A percentile compares a stretch with the other conserved stretches of the same genome.
phyloP scores from a whole-genome alignment of 2,888 invertebrate genomes.

The Caenorhabditis uteleia region DNA sequence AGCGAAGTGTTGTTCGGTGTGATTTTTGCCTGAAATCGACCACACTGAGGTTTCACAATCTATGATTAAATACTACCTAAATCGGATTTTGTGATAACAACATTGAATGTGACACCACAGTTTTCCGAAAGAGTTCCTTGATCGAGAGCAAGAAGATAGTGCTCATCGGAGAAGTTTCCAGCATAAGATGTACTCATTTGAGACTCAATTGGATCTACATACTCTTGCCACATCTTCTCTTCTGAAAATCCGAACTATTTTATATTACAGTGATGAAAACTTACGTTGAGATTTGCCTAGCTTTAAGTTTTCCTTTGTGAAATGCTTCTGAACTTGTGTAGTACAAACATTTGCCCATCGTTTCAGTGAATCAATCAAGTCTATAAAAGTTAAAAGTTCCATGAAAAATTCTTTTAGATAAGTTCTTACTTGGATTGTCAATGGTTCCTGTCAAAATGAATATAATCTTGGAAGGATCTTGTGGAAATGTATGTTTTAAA shows the following conservation, averaged over 20 bases:
- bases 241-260: constrained; percentile 44
- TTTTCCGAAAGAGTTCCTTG: constrained; percentile 62
- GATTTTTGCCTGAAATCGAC: constrained; percentile 30
- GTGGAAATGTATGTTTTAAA: constrained; percentile 55
- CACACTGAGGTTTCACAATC: no score
- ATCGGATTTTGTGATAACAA: constrained; percentile 67
- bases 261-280: neutral
- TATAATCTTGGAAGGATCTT: constrained; percentile 52
- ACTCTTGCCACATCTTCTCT: constrained; percentile 67
- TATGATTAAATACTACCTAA: no score
- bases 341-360: constrained; percentile 60
- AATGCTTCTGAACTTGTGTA: constrained; percentile 53
- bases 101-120: constrained; percentile 58
- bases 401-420: neutral
- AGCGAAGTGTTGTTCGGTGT: constrained; percentile 53
- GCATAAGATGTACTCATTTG: constrained; percentile 52
- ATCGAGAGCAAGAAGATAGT: constrained; percentile 57
- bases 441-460: constrained; percentile 59
- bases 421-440: constrained; percentile 54
- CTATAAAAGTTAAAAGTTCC: constrained; percentile 18
- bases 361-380: constrained; percentile 53
- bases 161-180: constrained; percentile 41
- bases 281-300: constrained; percentile 28
- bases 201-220: constrained; percentile 64
- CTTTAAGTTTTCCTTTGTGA: constrained; percentile 45